phyloP scores from a whole-genome alignment of 2,888 invertebrate genomes.

The Eutolmus rufibarbis region DNA sequence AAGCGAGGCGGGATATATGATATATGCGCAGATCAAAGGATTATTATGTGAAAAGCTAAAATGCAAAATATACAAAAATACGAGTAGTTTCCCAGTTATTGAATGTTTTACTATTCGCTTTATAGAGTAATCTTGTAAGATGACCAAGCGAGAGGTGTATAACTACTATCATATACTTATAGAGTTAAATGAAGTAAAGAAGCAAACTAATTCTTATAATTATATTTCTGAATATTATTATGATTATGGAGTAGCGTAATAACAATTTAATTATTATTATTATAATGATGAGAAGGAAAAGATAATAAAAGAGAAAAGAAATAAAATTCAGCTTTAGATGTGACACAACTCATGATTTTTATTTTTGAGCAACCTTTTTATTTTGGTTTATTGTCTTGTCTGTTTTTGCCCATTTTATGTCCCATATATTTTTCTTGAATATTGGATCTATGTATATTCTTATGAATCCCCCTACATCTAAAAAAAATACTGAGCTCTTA shows the following conservation, averaged over 20 bases:
- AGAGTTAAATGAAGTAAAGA: slow-evolving; percentile 12
- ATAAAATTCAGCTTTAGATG: slow-evolving; percentile 40
- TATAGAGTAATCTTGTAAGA: slow-evolving; percentile 31
- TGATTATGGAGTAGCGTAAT: slow-evolving; percentile 20
- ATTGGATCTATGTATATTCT: background rate
- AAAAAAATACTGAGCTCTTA: no score
- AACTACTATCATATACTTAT: slow-evolving; percentile 20
- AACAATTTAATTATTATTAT: slow-evolving; percentile 31
- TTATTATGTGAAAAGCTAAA: background rate
- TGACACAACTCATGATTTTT: slow-evolving; percentile 16
- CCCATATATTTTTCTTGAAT: background rate
- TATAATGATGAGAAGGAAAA: slow-evolving; percentile 29
- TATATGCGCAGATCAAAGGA: background rate
- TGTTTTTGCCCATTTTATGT: background rate
- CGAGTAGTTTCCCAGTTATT: slow-evolving; percentile 24
- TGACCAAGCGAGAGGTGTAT: slow-evolving; percentile 31
- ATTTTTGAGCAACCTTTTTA: background rate
- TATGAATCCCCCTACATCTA: no score
- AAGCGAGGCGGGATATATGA: background rate
- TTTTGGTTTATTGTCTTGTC: background rate
- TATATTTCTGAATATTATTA: slow-evolving; percentile 37
- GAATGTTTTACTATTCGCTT: slow-evolving; percentile 37
- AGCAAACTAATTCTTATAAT: slow-evolving; percentile 36
- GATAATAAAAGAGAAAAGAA: slow-evolving; percentile 28
- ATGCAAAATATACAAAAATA: slow-evolving; percentile 14